Conservation (phyloP, 2,888 invertebrate genomes). For the Merodon equestris region DNA sequence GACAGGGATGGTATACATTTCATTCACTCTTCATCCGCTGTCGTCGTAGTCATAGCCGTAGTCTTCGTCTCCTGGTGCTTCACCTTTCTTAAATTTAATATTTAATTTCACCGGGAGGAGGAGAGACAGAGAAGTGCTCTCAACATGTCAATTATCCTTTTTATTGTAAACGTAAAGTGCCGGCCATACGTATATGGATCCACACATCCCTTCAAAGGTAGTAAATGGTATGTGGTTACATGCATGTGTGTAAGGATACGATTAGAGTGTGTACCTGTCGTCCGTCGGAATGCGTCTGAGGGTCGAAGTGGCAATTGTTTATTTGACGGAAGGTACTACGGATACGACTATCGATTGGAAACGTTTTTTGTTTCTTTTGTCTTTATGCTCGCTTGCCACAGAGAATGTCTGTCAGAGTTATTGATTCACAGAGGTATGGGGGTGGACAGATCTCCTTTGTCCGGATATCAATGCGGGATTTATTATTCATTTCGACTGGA, state of each 20-base stretch:
- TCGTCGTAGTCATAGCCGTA: too few species aligned
- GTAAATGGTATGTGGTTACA: too few species aligned
- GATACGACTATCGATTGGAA: conserved; percentile 62
- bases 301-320: conserved; percentile 53
- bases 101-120: conserved; percentile 60
- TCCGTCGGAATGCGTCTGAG: conserved; percentile 19
- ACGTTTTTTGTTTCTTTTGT: conserved; percentile 46
- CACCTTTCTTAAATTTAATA: conserved; percentile 66
- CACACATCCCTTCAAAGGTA: too few species aligned
- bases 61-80: conserved; percentile 19
- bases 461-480: conserved; percentile 59
- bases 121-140: conserved; percentile 62
- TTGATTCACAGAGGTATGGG: conserved; percentile 43
- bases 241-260: too few species aligned
- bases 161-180: conserved; percentile 63
- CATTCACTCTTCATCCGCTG: conserved; percentile 18
- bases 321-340: conserved; percentile 49
- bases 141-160: conserved; percentile 68
- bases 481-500: conserved; percentile 65
- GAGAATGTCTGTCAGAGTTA: conserved; percentile 57
- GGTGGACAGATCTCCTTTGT: conserved; percentile 5
- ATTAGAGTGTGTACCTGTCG: conserved; percentile 26
- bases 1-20: conserved; percentile 47
- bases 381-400: conserved; percentile 2
- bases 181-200: too few species aligned